Conservation (phyloP, 2,113 vertebrate species). For the Nestor notabilis region DNA sequence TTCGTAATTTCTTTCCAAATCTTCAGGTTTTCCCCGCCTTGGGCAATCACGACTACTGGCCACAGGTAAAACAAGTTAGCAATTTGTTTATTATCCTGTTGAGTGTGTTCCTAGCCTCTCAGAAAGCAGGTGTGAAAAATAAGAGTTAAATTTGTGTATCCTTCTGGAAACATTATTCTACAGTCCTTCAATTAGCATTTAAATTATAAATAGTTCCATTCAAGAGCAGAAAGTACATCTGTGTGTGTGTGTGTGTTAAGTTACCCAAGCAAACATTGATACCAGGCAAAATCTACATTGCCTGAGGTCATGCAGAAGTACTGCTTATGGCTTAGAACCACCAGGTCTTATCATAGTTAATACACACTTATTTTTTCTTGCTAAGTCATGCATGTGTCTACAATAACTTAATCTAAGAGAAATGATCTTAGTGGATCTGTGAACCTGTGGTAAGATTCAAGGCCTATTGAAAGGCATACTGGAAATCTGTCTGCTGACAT, state of each 20-base stretch:
- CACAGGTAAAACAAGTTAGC: constrained; percentile 83
- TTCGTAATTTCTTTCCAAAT: constrained; percentile 84
- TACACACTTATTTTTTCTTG: neutral
- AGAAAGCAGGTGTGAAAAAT: neutral
- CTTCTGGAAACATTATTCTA: neutral
- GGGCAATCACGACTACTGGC: constrained; percentile 98
- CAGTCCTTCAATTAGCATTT: neutral
- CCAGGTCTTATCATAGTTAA: neutral
- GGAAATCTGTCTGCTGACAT: neutral
- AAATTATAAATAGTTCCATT: neutral
- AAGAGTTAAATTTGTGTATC: neutral
- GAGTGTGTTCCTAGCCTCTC: neutral
- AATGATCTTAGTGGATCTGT: neutral
- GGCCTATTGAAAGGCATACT: neutral
- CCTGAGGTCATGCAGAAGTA: neutral
- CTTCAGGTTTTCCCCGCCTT: constrained; percentile 89
- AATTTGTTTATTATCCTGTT: neutral
- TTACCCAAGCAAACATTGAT: neutral
- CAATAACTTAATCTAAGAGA: neutral
- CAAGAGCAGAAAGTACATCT: neutral
- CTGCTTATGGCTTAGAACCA: neutral
- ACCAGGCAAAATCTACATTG: neutral
- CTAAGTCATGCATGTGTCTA: neutral
- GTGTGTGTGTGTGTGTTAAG: neutral
- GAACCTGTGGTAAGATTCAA: neutral